Evolutionary conservation across 1,140 invertebrate genomes (phyloP).

Genomic region (Saccostrea glomerata): DNA sequence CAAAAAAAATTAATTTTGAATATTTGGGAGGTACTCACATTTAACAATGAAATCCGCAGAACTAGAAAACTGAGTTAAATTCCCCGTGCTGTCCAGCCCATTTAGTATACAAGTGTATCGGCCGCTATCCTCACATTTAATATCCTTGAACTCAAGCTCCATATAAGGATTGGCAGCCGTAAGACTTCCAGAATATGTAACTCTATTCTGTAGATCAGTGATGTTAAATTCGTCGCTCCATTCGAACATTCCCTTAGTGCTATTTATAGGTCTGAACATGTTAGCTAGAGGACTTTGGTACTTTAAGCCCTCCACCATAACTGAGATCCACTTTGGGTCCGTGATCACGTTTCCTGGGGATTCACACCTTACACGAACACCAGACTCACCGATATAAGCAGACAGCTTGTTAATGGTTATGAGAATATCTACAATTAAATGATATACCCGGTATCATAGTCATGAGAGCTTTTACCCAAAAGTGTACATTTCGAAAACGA

Average conservation of each 20-base stretch:
- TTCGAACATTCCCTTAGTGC: background rate
- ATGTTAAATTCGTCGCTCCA: conserved; percentile 19
- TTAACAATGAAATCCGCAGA: background rate
- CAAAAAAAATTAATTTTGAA: too few relatives aligned
- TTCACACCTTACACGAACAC: conserved; percentile 7
- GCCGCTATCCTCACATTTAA: conserved; percentile 6
- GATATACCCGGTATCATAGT: background rate
- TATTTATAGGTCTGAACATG: conserved; percentile 12
- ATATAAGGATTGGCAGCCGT: background rate
- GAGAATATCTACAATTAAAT: background rate
- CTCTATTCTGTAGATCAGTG: background rate
- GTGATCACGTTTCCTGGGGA: background rate
- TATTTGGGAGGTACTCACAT: background rate
- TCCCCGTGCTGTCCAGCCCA: background rate
- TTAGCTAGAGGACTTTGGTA: background rate
- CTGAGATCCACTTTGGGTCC: background rate
- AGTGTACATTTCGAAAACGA: too few relatives aligned
- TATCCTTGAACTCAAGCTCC: conserved; percentile 13
- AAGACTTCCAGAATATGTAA: background rate
- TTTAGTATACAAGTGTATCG: conserved; percentile 1
- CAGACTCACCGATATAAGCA: conserved; percentile 8
- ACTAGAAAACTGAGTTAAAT: background rate
- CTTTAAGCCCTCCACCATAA: background rate
- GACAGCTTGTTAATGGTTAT: conserved; percentile 13
- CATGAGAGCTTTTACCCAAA: too few relatives aligned